Evolutionary conservation across 2,888 invertebrate species (phyloP).

Genomic region (Drosophila antonietae): DNA sequence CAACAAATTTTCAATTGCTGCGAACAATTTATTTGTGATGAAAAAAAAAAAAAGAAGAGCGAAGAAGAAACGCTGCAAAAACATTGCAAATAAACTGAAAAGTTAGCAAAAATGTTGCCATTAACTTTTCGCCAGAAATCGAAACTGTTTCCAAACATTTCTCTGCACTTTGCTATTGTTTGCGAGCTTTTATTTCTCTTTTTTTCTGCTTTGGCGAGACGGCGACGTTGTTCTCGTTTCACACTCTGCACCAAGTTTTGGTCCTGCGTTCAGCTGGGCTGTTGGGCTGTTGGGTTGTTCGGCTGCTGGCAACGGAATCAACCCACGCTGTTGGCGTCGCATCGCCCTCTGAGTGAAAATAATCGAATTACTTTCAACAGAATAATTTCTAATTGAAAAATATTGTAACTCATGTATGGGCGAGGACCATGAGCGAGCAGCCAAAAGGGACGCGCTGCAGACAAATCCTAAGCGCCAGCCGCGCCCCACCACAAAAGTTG

Average conservation of each 20-base stretch:
- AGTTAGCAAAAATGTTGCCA: slow-evolving; percentile 72
- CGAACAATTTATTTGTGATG: slow-evolving; percentile 53
- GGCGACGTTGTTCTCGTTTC: slow-evolving; percentile 32
- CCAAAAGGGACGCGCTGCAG: slow-evolving; percentile 42
- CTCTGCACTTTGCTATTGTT: slow-evolving; percentile 57
- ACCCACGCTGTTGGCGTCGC: slow-evolving; percentile 56
- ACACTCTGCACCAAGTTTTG: slow-evolving; percentile 9
- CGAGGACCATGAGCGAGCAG: slow-evolving; percentile 20
- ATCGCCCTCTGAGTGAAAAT: slow-evolving; percentile 84
- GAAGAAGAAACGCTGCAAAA: slow-evolving; percentile 14
- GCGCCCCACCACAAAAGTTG: slow-evolving; percentile 18
- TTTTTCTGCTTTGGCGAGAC: slow-evolving; percentile 44
- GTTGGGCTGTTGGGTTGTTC: not conserved
- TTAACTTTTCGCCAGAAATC: slow-evolving; percentile 69
- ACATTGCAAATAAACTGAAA: slow-evolving; percentile 69
- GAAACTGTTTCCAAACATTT: slow-evolving; percentile 78
- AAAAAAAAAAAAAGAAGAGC: not conserved
- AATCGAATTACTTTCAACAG: slow-evolving; percentile 85
- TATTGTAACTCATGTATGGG: slow-evolving; percentile 83
- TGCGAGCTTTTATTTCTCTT: slow-evolving; percentile 12
- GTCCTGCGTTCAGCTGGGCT: slow-evolving; percentile 1
- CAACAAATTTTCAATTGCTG: slow-evolving; percentile 71
- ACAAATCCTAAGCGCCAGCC: slow-evolving; percentile 40
- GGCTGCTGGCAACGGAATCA: slow-evolving; percentile 42
- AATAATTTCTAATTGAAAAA: slow-evolving; percentile 86